A percentile compares a stretch with the other conserved stretches of the same genome.
Conservation (phyloP, 2,797 vertebrate genomes). For the Cyclopterus lumpus region DNA sequence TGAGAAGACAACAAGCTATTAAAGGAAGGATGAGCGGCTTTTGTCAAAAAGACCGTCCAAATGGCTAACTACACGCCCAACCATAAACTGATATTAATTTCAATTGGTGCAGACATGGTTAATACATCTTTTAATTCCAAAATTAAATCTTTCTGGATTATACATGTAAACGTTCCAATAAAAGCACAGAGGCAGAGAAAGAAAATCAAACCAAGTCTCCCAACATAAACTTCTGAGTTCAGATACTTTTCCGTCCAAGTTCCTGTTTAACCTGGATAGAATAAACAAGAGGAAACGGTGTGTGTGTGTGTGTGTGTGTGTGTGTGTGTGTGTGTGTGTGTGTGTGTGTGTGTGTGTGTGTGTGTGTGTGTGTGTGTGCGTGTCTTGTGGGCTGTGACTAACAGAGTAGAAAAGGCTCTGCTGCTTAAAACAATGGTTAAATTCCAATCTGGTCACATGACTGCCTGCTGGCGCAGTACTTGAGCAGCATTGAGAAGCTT, state of each 20-base stretch:
- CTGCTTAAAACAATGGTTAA: conserved; percentile 79
- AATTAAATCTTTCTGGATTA: not conserved
- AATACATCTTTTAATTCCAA: conserved; percentile 18
- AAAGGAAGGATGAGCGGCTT: conserved; percentile 26
- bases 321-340: too few relatives aligned
- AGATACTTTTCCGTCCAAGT: conserved; percentile 52
- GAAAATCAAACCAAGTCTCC: conserved; percentile 27
- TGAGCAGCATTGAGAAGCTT: conserved; percentile 67
- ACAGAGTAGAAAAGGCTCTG: conserved; percentile 60
- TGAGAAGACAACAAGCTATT: conserved; percentile 37
- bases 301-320: conserved; percentile 5
- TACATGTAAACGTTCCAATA: conserved; percentile 17
- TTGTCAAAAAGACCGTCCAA: conserved; percentile 5
- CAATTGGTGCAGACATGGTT: not conserved
- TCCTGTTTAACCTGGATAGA: conserved; percentile 64
- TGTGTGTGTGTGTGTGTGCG: conserved; percentile 3
- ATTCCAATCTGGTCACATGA: conserved; percentile 83
- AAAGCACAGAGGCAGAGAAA: conserved; percentile 27
- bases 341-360: too few relatives aligned
- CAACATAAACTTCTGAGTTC: conserved; percentile 42
- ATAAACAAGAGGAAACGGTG: conserved; percentile 51
- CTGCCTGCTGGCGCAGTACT: conserved; percentile 67
- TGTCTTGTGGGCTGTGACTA: conserved; percentile 39
- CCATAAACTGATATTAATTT: conserved; percentile 5
- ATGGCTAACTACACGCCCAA: conserved; percentile 10